A percentile compares a stretch with the other conserved stretches of the same genome.
Evolutionary conservation across 2,113 vertebrate species (phyloP).

Genomic region (Lonchura striata): DNA sequence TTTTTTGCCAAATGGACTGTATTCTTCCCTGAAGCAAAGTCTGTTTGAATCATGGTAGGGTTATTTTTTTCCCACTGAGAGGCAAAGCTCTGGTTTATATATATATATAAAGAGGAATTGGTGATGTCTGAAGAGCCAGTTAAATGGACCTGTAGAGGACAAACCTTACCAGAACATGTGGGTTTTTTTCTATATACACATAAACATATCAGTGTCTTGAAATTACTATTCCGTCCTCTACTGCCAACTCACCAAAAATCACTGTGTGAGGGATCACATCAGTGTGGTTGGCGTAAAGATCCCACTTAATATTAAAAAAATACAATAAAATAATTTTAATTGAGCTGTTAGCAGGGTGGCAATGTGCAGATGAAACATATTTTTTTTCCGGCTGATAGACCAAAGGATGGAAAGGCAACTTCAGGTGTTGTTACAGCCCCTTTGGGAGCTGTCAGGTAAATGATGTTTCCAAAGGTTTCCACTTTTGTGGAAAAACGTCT

Average conservation of each 20-base stretch:
- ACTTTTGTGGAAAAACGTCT: neutral
- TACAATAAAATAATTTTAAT: neutral
- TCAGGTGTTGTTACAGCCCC: neutral
- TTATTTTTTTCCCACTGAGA: neutral
- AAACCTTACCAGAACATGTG: neutral
- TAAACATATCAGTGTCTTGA: rapidly evolving
- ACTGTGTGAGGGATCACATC: neutral
- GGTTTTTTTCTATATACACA: neutral
- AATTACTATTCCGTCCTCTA: neutral
- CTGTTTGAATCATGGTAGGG: neutral
- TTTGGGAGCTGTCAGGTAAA: neutral
- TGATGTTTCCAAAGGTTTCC: neutral
- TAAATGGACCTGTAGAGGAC: neutral
- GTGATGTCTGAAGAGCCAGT: neutral
- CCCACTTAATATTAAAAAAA: neutral
- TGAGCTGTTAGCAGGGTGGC: neutral
- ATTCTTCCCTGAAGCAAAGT: neutral
- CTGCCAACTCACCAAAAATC: neutral
- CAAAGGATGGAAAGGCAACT: neutral
- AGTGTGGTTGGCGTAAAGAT: neutral
- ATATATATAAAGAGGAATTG: neutral
- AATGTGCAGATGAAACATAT: neutral
- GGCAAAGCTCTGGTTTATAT: neutral
- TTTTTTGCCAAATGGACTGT: neutral
- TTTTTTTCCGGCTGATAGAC: neutral